Evolutionary conservation across 2,797 vertebrate genomes (phyloP).

Genomic region (Chiloscyllium punctatum): DNA sequence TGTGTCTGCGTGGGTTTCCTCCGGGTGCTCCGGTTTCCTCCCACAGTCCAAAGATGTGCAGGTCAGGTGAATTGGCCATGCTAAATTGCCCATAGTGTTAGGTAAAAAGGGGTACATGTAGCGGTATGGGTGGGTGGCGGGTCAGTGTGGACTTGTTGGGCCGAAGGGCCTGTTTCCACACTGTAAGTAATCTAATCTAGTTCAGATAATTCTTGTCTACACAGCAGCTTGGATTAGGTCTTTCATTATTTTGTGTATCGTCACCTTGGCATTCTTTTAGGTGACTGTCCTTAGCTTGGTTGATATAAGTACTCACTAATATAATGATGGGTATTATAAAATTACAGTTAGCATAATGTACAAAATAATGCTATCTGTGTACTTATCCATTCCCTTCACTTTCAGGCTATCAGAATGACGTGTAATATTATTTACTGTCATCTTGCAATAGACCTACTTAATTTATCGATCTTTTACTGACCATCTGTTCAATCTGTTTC

Average conservation of each 20-base stretch:
- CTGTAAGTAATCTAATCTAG: too few relatives aligned
- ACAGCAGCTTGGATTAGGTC: not conserved
- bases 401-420: not conserved
- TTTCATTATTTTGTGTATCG: not conserved
- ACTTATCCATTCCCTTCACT: not conserved
- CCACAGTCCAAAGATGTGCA: too few relatives aligned
- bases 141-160: too few relatives aligned
- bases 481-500: constrained; percentile 34
- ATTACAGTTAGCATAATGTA: not conserved
- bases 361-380: not conserved
- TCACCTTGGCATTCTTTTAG: not conserved
- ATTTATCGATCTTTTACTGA: constrained; percentile 26
- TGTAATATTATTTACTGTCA: constrained; percentile 9
- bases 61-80: too few relatives aligned
- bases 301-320: not conserved
- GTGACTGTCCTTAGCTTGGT: not conserved
- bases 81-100: too few relatives aligned
- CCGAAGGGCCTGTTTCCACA: too few relatives aligned
- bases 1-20: too few relatives aligned
- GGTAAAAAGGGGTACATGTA: too few relatives aligned
- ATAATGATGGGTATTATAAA: not conserved
- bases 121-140: too few relatives aligned
- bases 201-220: not conserved
- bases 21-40: too few relatives aligned
- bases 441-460: constrained; percentile 17